Base-by-base conservation (phyloP, 1,140 invertebrate genomes). In the Palaemon carinicauda region DNA sequence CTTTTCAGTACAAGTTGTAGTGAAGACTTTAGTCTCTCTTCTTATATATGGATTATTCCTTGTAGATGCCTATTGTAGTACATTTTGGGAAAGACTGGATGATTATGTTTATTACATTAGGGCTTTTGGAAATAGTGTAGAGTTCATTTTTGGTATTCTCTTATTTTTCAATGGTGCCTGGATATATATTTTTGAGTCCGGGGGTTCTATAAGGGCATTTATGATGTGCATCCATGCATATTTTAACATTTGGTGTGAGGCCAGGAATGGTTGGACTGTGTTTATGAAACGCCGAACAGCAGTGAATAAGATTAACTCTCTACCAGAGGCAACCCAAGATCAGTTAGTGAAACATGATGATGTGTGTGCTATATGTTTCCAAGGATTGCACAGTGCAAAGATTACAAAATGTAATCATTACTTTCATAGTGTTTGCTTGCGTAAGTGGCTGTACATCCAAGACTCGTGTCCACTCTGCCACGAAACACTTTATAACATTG, bases 191-290 rank as follows among this genome's bases (percentile, higher is more conserved):
- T 98, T 97, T 90, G 95, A 98, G 90, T 95, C 96, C n/a, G 95
- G 97, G 82, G 96, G 97, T 87, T 94, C 96, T 69, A 96, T 97
- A 89, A 92, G 97, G 51, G 97, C 97, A 0, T 93, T 96, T 0
- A 98, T 98, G 95, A 97, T 99, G 94, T 96, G 97, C 90, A 96
- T 99, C 78, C 98, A 99, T 91, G 97, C 97, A 9, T 99, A 99
- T 90, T 98, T 98, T 91, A 99, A 99, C 91, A 97, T 99, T 56
- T 99, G 97, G 97, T 96, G 96, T 91, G 96, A 98, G 90, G 96
- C 97, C 0, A 94, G 95, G 83, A 95, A 95, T 33, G 97, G 97
- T 0, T 98, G 97, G 97, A 95, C 95, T 21, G 96, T 96, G 0
- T 98, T 98, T 90, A 96, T 98, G 93, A 96, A 98, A 90, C 93